Base-by-base conservation (phyloP, 2,113 vertebrate genomes). In the Mugil cephalus region DNA sequence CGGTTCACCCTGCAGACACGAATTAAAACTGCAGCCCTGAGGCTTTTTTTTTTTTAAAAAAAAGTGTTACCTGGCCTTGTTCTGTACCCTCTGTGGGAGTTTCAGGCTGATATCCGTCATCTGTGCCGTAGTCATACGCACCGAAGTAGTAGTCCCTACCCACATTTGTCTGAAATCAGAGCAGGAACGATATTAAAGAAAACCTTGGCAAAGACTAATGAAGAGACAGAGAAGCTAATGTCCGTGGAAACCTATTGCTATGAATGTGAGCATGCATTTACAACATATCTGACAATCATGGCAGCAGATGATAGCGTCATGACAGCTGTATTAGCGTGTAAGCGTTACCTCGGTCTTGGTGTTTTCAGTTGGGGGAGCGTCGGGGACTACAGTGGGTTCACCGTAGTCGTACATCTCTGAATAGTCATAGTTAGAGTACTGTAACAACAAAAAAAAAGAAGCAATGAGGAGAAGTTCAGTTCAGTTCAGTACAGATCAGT, bases 361-460 rank as follows among this genome's bases (percentile, higher is more conserved):
- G 91, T 90, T 93, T 91, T 95, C 94, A 0, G 94, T 93, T 77
- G 96, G 91, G 85, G 95, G 88, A 87, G 87, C 71, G 10, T 95
- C 95, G 92, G 94, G 93, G 92, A 95, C 92, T 93, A 95, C 87
- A 72, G 93, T 95, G 93, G 92, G 93, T 83, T 96, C 96, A 90
- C 85, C 93, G 95, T 98, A 98, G 79, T 98, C 96, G 95, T 98
- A 98, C 88, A 69, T 51, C 2, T 96, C 96, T 92, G 93, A 94
- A 46, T 97, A 96, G 60, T 97, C 96, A 93, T 97, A 96, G 68
- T 95, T 92, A 89, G 91, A 83, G 84, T 98, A 97, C 97, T 99
- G 94, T 79, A 89, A 94, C 42, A 85, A 76, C 93, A 93, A 5
- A 5, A 30, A 30, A 30, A 30, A 30, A n/a, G n/a, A 94, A 82